Conservation (phyloP, 2,888 invertebrate genomes). For the Ectemnius cavifrons region DNA sequence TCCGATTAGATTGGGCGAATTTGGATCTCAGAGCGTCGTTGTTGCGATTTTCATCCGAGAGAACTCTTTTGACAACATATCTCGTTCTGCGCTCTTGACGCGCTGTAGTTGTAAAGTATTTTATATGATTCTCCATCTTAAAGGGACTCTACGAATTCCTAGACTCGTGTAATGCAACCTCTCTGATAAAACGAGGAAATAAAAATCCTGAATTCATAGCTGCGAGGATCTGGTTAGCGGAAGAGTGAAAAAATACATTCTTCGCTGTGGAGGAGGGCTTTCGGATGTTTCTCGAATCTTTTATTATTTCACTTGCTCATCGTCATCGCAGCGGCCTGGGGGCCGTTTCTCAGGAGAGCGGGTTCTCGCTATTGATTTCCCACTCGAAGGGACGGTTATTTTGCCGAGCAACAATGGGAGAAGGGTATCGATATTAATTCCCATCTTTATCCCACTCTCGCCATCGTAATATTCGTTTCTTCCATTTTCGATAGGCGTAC, state of each 20-base stretch:
- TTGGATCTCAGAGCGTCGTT: background rate
- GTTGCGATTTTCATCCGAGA: no score
- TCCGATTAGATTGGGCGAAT: slow-evolving; percentile 21
- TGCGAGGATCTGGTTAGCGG: background rate
- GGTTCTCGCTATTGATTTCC: background rate
- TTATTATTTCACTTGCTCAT: background rate
- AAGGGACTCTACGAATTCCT: slow-evolving; percentile 33
- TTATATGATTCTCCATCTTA: slow-evolving; percentile 38
- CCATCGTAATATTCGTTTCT: slow-evolving; percentile 8
- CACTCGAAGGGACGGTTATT: background rate
- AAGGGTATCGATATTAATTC: slow-evolving; percentile 26
- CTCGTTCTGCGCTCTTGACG: slow-evolving; percentile 13
- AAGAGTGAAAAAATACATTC: background rate
- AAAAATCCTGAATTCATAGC: slow-evolving; percentile 42
- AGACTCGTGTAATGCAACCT: slow-evolving; percentile 34
- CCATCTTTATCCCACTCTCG: background rate
- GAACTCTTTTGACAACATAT: no score
- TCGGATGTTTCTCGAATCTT: background rate
- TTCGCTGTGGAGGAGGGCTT: background rate
- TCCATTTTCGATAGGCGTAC: no score
- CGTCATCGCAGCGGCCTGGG: background rate
- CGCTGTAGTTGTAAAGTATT: slow-evolving; percentile 51
- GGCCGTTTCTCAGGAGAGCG: background rate
- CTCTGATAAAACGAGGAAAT: slow-evolving; percentile 14
- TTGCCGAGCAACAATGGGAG: background rate